Percentiles rank a stretch among this genome's conserved stretches.
Evolutionary conservation across 2,888 invertebrate genomes (phyloP).

Genomic region (Protonemura montana): DNA sequence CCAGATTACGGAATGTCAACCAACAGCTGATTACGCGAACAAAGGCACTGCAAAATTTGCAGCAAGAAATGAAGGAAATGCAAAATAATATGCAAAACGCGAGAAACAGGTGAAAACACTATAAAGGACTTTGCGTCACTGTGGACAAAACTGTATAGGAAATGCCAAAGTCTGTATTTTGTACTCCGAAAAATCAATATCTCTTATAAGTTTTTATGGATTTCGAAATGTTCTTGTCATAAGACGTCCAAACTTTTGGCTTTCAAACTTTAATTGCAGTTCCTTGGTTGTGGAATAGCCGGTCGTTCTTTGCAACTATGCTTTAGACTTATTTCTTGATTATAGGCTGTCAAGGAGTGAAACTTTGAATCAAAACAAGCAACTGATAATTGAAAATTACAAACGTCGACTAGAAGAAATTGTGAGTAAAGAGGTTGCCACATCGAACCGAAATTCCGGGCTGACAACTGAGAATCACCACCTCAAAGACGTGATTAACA

Average conservation of each 20-base stretch:
- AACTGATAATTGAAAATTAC: constrained; percentile 22
- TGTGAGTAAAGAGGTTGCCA: background rate
- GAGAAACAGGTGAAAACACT: background rate
- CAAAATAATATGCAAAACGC: constrained; percentile 24
- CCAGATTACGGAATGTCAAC: background rate
- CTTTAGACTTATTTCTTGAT: background rate
- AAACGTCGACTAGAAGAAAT: constrained; percentile 27
- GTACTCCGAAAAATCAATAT: background rate
- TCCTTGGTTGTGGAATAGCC: background rate
- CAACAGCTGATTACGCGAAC: background rate
- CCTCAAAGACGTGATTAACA: background rate
- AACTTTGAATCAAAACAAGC: constrained; percentile 33
- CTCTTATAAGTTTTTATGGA: no score
- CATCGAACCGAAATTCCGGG: background rate
- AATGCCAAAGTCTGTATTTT: background rate
- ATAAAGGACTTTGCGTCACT: background rate
- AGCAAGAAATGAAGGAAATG: constrained; percentile 22
- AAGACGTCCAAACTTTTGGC: background rate
- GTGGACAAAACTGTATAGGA: no score
- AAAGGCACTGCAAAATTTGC: background rate
- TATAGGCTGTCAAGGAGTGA: constrained; percentile 25
- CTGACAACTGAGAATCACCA: background rate
- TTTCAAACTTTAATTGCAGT: background rate
- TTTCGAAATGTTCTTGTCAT: background rate
- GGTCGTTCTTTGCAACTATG: background rate